These are phyloP conservation scores for Octomys mimax DNA, from an alignment of 2,797 vertebrate genomes.

Conservation along the genomic window DNA sequence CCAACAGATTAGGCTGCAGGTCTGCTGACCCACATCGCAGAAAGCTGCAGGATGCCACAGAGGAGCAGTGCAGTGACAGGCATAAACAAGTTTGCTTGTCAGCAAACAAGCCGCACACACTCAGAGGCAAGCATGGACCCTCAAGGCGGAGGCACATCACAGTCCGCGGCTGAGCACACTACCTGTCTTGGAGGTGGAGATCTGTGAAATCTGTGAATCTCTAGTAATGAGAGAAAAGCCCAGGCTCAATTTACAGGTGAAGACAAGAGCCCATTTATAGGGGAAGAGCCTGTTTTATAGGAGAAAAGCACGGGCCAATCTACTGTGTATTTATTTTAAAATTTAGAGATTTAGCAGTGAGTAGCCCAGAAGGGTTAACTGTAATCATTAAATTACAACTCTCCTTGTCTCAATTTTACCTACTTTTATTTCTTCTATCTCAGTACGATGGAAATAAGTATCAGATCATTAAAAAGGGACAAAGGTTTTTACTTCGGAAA, in stretches of 20 bases:
- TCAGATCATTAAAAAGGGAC: not conserved
- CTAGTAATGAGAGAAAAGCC: not conserved
- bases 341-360: not conserved
- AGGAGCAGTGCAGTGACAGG: not conserved
- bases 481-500: not conserved
- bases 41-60: not conserved
- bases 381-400: not conserved
- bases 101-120: not conserved
- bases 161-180: not conserved
- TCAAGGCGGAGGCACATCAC: not conserved
- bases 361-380: not conserved
- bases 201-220: not conserved
- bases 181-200: not conserved
- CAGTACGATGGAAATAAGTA: slow-evolving; percentile 14
- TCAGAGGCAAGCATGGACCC: not conserved
- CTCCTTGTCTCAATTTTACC: not conserved
- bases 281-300: not conserved
- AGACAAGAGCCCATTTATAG: not conserved
- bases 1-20: not conserved
- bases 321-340: not conserved
- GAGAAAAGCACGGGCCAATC: not conserved
- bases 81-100: not conserved
- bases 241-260: not conserved
- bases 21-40: not conserved
- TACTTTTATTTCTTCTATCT: not conserved